Conservation (phyloP, 2,888 invertebrate genomes). For the Aporophyla nigra region DNA sequence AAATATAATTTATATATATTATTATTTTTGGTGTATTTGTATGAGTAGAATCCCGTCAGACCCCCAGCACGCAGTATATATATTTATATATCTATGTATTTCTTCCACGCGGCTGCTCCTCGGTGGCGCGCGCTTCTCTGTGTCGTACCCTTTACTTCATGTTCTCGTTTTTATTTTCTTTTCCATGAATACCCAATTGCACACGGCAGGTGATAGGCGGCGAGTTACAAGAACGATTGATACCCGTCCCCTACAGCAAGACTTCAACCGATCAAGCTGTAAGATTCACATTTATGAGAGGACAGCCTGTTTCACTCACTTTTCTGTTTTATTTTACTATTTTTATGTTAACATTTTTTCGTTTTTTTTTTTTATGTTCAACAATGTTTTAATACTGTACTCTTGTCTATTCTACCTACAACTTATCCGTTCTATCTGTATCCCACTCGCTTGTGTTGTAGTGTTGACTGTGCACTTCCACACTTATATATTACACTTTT, state of each 20-base stretch:
- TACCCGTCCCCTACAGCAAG: slow-evolving; percentile 99
- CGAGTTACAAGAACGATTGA: slow-evolving; percentile 99
- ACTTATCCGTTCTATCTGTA: slow-evolving; percentile 77
- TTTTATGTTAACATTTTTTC: slow-evolving; percentile 81
- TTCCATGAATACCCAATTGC: slow-evolving; percentile 96
- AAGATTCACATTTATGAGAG: slow-evolving; percentile 92
- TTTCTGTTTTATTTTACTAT: slow-evolving; percentile 77
- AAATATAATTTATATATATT: slow-evolving; percentile 14
- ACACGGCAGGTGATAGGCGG: slow-evolving; percentile 99
- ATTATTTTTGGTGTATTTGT: background rate
- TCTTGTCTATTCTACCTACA: slow-evolving; percentile 85
- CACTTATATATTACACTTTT: slow-evolving; percentile 60
- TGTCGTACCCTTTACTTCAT: slow-evolving; percentile 88
- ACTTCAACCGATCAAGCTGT: slow-evolving; percentile 99
- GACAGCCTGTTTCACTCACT: slow-evolving; percentile 84
- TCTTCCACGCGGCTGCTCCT: slow-evolving; percentile 41
- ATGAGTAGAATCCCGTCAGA: slow-evolving; percentile 64
- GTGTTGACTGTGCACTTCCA: slow-evolving; percentile 81
- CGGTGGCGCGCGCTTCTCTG: slow-evolving; percentile 71
- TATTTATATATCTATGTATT: slow-evolving; percentile 54
- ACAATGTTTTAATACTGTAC: slow-evolving; percentile 84
- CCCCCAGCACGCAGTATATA: slow-evolving; percentile 67
- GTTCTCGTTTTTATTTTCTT: slow-evolving; percentile 91
- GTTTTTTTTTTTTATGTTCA: slow-evolving; percentile 78
- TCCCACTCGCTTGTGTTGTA: slow-evolving; percentile 77